phyloP scores from a whole-genome alignment of 2,797 vertebrate species.

The Toxotes lorentzi region DNA sequence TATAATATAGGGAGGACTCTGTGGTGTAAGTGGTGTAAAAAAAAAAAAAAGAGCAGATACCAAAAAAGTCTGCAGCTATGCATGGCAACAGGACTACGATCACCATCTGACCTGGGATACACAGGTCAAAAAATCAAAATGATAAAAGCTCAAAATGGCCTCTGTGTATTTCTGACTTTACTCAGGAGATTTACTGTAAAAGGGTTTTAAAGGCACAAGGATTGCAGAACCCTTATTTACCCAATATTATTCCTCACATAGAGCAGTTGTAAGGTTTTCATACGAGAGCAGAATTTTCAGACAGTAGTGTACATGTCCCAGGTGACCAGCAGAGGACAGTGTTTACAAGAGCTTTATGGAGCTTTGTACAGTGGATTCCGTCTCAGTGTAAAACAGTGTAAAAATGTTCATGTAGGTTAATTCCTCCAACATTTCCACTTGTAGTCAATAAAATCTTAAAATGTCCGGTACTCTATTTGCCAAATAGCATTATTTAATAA shows the following conservation, averaged over 20 bases:
- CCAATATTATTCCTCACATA: not conserved
- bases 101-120: no score
- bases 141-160: no score
- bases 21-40: no score
- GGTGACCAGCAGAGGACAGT: conserved; percentile 50
- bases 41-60: no score
- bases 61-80: no score
- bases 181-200: not conserved
- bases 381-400: not conserved
- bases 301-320: not conserved
- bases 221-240: not conserved
- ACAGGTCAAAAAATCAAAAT: no score
- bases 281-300: not conserved
- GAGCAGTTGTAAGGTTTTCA: not conserved
- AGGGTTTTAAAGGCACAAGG: not conserved
- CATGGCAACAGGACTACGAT: no score
- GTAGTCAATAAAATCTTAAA: not conserved
- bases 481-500: not conserved
- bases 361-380: not conserved
- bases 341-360: not conserved
- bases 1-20: no score
- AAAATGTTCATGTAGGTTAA: not conserved
- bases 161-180: not conserved
- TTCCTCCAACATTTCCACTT: not conserved
- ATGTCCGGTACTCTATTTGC: not conserved